Conservation (phyloP, 2,888 invertebrate genomes). For the Ichneumoninae sp. region DNA sequence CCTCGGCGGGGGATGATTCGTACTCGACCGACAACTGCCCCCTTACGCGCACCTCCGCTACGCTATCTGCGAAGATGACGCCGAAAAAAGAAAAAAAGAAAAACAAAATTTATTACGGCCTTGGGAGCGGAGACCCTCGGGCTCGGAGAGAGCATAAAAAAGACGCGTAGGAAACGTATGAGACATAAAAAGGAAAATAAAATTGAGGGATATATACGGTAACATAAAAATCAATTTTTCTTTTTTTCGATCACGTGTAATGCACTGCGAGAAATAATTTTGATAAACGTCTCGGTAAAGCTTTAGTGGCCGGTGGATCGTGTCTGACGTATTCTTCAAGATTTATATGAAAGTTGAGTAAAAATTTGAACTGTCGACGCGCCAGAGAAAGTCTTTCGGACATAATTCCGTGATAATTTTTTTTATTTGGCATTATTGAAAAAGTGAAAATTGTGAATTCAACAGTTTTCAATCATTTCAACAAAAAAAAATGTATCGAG, state of each 20-base stretch:
- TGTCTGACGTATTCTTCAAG: not conserved
- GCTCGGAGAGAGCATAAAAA: not conserved
- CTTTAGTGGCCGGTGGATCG: not conserved
- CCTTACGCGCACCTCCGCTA: not conserved
- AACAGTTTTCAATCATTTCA: not conserved
- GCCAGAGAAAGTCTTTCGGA: not conserved
- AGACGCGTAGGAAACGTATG: not conserved
- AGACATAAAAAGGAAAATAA: not conserved
- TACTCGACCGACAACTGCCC: slow-evolving; percentile 23
- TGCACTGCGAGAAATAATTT: not conserved
- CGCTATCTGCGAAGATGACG: slow-evolving; percentile 8
- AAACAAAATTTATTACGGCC: slow-evolving; percentile 1
- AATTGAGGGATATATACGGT: not conserved
- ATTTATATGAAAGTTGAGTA: not conserved
- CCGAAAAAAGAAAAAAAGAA: not conserved
- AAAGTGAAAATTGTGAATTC: not conserved
- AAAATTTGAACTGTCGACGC: not conserved
- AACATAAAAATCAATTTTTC: slow-evolving; percentile 13
- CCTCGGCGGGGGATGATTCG: slow-evolving; percentile 38
- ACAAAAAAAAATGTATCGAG: not conserved
- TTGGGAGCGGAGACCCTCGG: not conserved
- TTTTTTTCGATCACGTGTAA: not conserved
- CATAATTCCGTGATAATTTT: not conserved
- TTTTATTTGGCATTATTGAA: not conserved
- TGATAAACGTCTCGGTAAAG: not conserved